Percentiles rank a stretch among this genome's conserved stretches.
These are phyloP conservation scores for Neotoma lepida DNA, from an alignment of 2,113 vertebrate genomes.

Conservation along the genomic window DNA sequence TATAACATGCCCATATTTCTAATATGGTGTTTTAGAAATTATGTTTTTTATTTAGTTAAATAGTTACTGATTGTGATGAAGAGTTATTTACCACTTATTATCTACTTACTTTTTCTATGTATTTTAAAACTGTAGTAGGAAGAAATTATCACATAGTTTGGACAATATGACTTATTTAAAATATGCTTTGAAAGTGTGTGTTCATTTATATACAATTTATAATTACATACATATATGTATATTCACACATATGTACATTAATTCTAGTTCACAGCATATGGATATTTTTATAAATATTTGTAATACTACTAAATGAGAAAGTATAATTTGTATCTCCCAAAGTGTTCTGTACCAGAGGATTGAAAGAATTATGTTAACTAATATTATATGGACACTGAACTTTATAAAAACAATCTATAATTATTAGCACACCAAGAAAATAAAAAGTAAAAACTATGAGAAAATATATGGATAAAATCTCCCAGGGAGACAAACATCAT, in stretches of 20 bases:
- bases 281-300: background rate
- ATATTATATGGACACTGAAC: background rate
- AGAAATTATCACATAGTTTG: background rate
- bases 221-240: no score
- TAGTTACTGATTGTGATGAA: background rate
- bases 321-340: background rate
- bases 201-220: background rate
- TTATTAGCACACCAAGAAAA: no score
- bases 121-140: background rate
- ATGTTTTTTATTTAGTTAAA: background rate
- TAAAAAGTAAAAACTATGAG: background rate
- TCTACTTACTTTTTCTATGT: background rate
- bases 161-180: background rate
- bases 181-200: background rate
- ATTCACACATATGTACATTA: background rate
- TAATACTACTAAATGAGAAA: background rate
- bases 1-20: background rate
- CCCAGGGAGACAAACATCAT: background rate
- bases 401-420: background rate
- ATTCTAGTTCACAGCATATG: background rate
- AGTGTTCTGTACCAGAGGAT: background rate
- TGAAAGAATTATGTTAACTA: background rate
- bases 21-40: background rate
- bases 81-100: constrained; percentile 5
- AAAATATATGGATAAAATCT: background rate